phyloP scores from a whole-genome alignment of 1,140 invertebrate genomes.

The Bombus superbus region DNA sequence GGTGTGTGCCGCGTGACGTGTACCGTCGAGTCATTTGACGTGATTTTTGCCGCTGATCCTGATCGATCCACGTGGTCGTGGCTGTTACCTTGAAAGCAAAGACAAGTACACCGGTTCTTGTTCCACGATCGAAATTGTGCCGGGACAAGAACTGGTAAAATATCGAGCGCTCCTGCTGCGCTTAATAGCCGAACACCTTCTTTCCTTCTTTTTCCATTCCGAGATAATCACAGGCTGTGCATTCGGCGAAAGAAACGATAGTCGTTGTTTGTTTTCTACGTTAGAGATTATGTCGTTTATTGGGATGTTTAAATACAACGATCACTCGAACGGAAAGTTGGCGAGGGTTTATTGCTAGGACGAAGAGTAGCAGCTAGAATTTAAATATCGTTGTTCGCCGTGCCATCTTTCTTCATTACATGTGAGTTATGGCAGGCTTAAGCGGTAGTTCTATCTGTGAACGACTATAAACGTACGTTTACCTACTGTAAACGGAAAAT shows the following conservation, averaged over 20 bases:
- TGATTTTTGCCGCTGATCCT: conserved; percentile 12
- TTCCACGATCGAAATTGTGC: background rate
- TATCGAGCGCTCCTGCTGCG: background rate
- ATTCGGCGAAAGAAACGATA: background rate
- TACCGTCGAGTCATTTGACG: background rate
- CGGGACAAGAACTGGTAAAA: background rate
- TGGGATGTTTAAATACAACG: accelerated
- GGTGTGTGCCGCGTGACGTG: background rate
- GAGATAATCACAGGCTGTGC: background rate
- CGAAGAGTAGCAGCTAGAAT: accelerated
- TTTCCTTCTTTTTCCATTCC: background rate
- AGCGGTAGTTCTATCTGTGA: accelerated
- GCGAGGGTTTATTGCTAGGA: too few relatives aligned
- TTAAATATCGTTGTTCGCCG: accelerated
- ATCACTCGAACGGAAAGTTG: accelerated
- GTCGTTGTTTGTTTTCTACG: too few relatives aligned
- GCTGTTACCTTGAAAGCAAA: background rate
- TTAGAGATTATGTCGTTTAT: too few relatives aligned
- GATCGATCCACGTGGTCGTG: conserved; percentile 11
- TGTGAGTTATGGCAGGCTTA: too few relatives aligned
- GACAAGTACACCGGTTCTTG: background rate
- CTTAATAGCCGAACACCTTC: background rate
- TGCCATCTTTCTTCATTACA: too few relatives aligned
- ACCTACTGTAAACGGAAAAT: too few relatives aligned
- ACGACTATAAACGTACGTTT: too few relatives aligned